These are phyloP conservation scores for Agrochola lota DNA, from an alignment of 2,888 invertebrate species.

Conservation along the genomic window DNA sequence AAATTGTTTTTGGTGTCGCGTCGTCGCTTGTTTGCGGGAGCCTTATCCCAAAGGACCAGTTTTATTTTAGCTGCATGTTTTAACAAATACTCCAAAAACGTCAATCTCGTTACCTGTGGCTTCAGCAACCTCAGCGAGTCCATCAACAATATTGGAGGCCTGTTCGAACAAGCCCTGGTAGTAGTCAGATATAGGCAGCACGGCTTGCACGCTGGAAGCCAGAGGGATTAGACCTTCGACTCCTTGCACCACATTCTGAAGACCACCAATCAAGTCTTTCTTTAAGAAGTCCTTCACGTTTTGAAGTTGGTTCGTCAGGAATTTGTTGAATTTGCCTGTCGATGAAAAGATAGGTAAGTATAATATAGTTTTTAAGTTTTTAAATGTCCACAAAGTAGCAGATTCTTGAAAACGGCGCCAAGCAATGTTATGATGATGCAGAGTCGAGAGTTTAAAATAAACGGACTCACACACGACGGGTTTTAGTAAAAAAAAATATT, in stretches of 20 bases:
- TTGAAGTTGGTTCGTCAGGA: slow-evolving; percentile 78
- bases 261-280: slow-evolving; percentile 84
- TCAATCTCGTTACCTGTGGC: slow-evolving; percentile 85
- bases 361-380: not conserved
- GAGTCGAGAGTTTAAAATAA: not conserved
- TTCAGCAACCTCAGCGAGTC: slow-evolving; percentile 90
- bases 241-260: slow-evolving; percentile 77
- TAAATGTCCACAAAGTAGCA: not conserved
- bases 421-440: not conserved
- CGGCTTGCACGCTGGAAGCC: slow-evolving; percentile 68
- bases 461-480: no score
- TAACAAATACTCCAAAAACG: not conserved
- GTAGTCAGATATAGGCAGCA: slow-evolving; percentile 80
- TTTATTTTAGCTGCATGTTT: not conserved
- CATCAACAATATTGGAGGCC: slow-evolving; percentile 80
- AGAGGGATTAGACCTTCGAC: slow-evolving; percentile 81
- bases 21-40: no score
- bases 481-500: no score
- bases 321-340: slow-evolving; percentile 83
- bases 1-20: no score
- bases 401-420: not conserved
- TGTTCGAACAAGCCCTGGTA: slow-evolving; percentile 82
- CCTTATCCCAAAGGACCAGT: not conserved
- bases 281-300: slow-evolving; percentile 84
- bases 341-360: slow-evolving; percentile 17